Conservation (phyloP, 1,140 invertebrate genomes). For the Physella acuta region DNA sequence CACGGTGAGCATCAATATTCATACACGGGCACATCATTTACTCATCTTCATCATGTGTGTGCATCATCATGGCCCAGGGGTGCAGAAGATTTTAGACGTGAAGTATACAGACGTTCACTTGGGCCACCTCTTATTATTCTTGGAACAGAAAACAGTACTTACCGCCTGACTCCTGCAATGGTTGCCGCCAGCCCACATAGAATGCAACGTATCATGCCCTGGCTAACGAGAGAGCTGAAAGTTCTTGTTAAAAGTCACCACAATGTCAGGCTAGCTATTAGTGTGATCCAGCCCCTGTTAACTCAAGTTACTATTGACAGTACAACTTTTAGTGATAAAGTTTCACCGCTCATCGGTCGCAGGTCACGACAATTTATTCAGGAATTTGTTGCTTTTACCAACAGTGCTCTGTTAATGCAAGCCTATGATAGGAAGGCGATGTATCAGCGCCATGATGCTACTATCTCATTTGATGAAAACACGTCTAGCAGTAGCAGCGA, state of each 20-base stretch:
- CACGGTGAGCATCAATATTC: slow-evolving; percentile 26
- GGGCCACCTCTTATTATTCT: slow-evolving; percentile 18
- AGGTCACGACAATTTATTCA: slow-evolving; percentile 77
- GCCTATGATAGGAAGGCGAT: slow-evolving; percentile 63
- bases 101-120: slow-evolving; percentile 11
- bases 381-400: slow-evolving; percentile 84
- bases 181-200: slow-evolving; percentile 19
- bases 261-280: slow-evolving; percentile 21
- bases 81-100: slow-evolving; percentile 15
- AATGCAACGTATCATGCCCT: slow-evolving; percentile 78
- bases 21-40: neutral
- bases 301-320: slow-evolving; percentile 70
- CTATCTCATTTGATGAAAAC: slow-evolving; percentile 32
- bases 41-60: slow-evolving; percentile 11
- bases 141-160: slow-evolving; percentile 20
- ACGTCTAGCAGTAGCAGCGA: slow-evolving; percentile 25
- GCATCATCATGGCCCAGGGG: slow-evolving; percentile 18
- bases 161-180: slow-evolving; percentile 24
- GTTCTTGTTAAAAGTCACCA: slow-evolving; percentile 66
- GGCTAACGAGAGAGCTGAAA: slow-evolving; percentile 83
- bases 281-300: slow-evolving; percentile 22
- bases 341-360: slow-evolving; percentile 57
- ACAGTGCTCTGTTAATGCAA: slow-evolving; percentile 79
- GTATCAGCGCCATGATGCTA: slow-evolving; percentile 47
- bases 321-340: slow-evolving; percentile 68